Base-by-base conservation (phyloP, 2,888 invertebrate species). In the Leptopterna dolabrata region DNA sequence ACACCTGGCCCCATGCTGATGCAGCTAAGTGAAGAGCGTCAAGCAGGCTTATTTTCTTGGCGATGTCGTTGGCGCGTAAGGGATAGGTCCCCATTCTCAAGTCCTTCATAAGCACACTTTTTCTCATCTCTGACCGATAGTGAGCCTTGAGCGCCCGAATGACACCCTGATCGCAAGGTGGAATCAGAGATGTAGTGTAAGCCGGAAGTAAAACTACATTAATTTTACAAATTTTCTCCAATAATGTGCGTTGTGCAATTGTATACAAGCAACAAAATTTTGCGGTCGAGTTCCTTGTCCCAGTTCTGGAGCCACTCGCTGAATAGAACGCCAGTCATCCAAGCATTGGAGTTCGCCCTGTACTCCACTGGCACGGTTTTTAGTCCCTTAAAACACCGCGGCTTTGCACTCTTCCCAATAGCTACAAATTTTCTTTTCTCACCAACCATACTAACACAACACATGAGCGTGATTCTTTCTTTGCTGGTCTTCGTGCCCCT, bases 381-480 rank as follows among this genome's bases (percentile, higher is more conserved):
- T 19, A 71, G 13, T 19, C 71, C 71, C 88, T 90, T 91, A 36
- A 91, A 91, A 90, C 91, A 91, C 6, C 90, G 89, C 24, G 90
- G 90, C 16, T 91, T 90, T 90, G 90, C 89, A 45, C 90, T 89
- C 90, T 91, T 91, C 80, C 91, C 91, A 91, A 90, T 19, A 92
- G 51, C 0, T 90, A 89, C 86, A n/a, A n/a, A n/a, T n/a, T 89
- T 89, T 91, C 91, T 91, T 89, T 91, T 90, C 11, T 11, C 71
- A 19, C 91, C 91, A 89, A 86, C 89, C 90, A 90, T 90, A 89
- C 91, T 91, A n/a, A 16, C 43, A 41, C 80, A 80, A 9, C 16
- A 7, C 30, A 80, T 36, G 19, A 80, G 14, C 4, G 80, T 80
- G 6, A 80, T 41, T 16, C 80, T 80, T 9, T 80, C 9, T 27